Conservation (phyloP, 2,888 invertebrate species). For the Erebia aethiops region DNA sequence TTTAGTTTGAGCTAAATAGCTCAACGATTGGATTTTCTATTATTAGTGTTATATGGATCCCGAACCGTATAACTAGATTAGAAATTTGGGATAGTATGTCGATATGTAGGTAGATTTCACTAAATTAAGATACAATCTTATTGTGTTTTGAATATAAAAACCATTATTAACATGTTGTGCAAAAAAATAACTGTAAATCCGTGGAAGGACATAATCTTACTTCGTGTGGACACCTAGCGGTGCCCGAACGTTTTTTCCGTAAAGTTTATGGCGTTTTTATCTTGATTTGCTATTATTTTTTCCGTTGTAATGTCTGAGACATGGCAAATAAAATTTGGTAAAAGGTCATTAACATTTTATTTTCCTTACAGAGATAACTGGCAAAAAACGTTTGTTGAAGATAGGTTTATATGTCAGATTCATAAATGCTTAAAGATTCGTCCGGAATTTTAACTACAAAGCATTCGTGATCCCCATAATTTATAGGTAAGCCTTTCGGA, state of each 20-base stretch:
- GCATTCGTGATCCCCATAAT: slow-evolving; percentile 29
- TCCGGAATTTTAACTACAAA: slow-evolving; percentile 34
- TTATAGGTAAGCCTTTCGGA: slow-evolving; percentile 14
- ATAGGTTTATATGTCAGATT: slow-evolving; percentile 32
- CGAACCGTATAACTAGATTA: not conserved
- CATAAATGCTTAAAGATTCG: slow-evolving; percentile 36
- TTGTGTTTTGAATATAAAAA: slow-evolving; percentile 61
- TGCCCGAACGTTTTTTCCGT: slow-evolving; percentile 43
- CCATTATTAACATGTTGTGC: slow-evolving; percentile 58
- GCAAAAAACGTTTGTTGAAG: slow-evolving; percentile 26
- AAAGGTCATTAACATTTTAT: slow-evolving; percentile 24
- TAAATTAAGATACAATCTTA: slow-evolving; percentile 22
- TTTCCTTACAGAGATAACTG: slow-evolving; percentile 18
- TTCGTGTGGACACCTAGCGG: slow-evolving; percentile 53
- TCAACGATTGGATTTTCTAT: too few relatives aligned
- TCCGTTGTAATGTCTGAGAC: slow-evolving; percentile 23
- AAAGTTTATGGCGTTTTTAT: slow-evolving; percentile 36
- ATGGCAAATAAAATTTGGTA: slow-evolving; percentile 17
- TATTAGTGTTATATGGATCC: too few relatives aligned
- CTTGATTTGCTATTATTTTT: slow-evolving; percentile 31
- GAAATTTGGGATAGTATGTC: not conserved
- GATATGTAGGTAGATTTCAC: slow-evolving; percentile 8
- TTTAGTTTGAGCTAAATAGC: too few relatives aligned
- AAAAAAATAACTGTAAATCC: slow-evolving; percentile 68
- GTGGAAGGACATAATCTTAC: slow-evolving; percentile 60